Conservation (phyloP, 2,888 invertebrate species). For the Eupithecia subumbrata region DNA sequence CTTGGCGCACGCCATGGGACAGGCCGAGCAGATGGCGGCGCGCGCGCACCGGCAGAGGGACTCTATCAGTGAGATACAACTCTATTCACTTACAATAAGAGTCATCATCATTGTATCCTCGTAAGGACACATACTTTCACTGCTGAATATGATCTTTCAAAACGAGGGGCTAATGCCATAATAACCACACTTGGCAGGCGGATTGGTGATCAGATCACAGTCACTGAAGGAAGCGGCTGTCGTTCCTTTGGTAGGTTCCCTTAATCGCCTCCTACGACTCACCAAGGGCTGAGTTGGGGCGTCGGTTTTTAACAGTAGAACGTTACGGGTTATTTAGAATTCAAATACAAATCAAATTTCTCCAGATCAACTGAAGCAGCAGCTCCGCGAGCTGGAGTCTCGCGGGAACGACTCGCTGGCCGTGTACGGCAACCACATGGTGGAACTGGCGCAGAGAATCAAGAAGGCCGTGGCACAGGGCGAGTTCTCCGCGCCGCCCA, state of each 20-base stretch:
- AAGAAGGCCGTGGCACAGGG: conserved; percentile 49
- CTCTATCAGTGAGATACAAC: conserved; percentile 50
- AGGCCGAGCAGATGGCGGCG: conserved; percentile 54
- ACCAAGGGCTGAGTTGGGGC: background rate
- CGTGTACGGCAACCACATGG: conserved; percentile 89
- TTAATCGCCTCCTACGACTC: background rate
- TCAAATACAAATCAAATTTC: background rate
- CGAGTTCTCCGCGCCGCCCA: conserved; percentile 88
- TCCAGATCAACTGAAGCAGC: conserved; percentile 59
- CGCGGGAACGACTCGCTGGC: conserved; percentile 85
- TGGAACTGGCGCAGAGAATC: conserved; percentile 67
- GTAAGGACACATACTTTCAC: background rate
- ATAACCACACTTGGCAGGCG: background rate
- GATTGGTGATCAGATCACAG: background rate
- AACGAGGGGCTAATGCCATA: background rate
- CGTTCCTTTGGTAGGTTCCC: background rate
- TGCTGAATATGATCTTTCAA: background rate
- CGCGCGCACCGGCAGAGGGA: conserved; percentile 48
- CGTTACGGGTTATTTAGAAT: conserved; percentile 35
- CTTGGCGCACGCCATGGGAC: conserved; percentile 53
- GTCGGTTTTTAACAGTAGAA: background rate
- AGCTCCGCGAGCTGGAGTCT: conserved; percentile 79
- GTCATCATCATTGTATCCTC: background rate
- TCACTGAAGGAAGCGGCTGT: background rate
- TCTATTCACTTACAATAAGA: background rate